These are phyloP conservation scores for Drosophila recens DNA, from an alignment of 2,888 invertebrate species.

Conservation along the genomic window DNA sequence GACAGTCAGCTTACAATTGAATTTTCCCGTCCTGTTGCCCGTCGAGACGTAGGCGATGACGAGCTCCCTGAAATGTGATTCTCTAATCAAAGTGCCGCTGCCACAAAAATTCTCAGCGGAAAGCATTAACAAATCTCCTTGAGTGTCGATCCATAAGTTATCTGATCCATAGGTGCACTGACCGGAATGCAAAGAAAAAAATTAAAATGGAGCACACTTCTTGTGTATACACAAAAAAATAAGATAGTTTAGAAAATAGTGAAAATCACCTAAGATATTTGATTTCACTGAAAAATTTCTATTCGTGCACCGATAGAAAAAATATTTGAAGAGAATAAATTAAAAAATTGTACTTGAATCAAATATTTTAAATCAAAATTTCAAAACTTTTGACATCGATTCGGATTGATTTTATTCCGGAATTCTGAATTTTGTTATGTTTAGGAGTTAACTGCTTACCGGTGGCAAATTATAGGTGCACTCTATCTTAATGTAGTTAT, in stretches of 20 bases:
- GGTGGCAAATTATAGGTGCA: slow-evolving; percentile 74
- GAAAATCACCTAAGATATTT: too few relatives aligned
- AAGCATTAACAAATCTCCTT: slow-evolving; percentile 78
- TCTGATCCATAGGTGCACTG: slow-evolving; percentile 80
- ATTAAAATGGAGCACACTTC: background rate
- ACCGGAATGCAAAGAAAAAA: background rate
- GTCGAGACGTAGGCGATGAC: slow-evolving; percentile 80
- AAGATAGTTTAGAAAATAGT: too few relatives aligned
- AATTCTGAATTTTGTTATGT: too few relatives aligned
- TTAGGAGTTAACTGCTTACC: slow-evolving; percentile 55
- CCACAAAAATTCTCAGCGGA: slow-evolving; percentile 82
- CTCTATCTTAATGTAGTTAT: slow-evolving; percentile 69
- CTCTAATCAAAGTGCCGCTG: slow-evolving; percentile 61
- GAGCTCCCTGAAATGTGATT: slow-evolving; percentile 69
- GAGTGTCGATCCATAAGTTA: slow-evolving; percentile 79
- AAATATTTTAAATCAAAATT: too few relatives aligned
- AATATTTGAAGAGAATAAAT: too few relatives aligned
- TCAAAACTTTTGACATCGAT: too few relatives aligned
- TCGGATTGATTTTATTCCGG: too few relatives aligned
- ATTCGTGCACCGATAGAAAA: too few relatives aligned
- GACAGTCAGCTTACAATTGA: slow-evolving; percentile 77
- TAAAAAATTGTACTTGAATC: too few relatives aligned
- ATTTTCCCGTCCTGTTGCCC: slow-evolving; percentile 60
- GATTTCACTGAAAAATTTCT: too few relatives aligned
- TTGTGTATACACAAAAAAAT: too few relatives aligned